Evolutionary conservation across 2,888 invertebrate genomes (phyloP).

Genomic region (Rhopalosiphum nymphaeae): DNA sequence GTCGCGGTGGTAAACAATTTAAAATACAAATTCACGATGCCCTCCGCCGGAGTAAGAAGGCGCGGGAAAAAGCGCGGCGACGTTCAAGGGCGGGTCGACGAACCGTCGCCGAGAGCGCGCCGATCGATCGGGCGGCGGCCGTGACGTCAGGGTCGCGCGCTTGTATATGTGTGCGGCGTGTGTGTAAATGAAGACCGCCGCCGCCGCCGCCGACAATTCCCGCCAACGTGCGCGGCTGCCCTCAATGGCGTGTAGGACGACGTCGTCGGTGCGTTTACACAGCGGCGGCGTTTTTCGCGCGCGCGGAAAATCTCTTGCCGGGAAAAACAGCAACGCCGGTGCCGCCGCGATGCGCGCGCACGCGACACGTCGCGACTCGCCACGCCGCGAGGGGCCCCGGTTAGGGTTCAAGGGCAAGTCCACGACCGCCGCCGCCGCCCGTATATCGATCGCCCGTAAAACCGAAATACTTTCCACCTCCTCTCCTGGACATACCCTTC

Average conservation of each 20-base stretch:
- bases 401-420: constrained; percentile 64
- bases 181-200: not conserved
- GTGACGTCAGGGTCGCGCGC: constrained; percentile 54
- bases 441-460: constrained; percentile 55
- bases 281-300: constrained; percentile 52
- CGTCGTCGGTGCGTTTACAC: not conserved
- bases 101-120: constrained; percentile 19
- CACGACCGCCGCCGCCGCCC: constrained; percentile 39
- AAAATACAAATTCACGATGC: not conserved
- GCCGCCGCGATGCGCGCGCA: constrained; percentile 15
- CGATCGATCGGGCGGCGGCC: constrained; percentile 40
- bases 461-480: constrained; percentile 25
- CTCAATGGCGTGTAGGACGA: not conserved
- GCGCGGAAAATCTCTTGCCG: constrained; percentile 55
- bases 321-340: not conserved
- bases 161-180: not conserved
- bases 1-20: not conserved
- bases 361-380: not conserved
- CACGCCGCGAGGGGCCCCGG: constrained; percentile 52
- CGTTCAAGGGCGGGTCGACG: constrained; percentile 57
- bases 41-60: not conserved
- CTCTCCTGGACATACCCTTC: not conserved
- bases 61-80: not conserved
- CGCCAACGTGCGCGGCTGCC: constrained; percentile 53
- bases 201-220: constrained; percentile 37